Conservation (phyloP, 2,797 vertebrate species). For the Typhlichthys eigenmanni region DNA sequence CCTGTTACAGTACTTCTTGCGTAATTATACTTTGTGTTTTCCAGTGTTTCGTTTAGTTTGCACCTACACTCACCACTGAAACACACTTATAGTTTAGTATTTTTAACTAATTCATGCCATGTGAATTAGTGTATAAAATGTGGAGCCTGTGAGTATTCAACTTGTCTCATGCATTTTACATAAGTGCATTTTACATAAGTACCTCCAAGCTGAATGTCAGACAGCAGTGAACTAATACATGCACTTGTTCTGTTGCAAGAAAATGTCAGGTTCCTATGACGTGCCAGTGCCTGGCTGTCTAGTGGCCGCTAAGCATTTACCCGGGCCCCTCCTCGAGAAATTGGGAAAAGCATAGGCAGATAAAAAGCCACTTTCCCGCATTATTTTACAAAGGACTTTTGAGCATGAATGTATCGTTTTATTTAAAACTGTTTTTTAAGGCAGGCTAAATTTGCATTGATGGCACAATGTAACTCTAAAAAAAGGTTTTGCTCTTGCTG, state of each 20-base stretch:
- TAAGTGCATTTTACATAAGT: conserved; percentile 16
- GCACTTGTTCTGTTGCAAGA: conserved; percentile 1
- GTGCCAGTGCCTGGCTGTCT: conserved; percentile 2
- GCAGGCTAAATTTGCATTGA: background rate
- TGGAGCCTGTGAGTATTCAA: background rate
- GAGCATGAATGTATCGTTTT: background rate
- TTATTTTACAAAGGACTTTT: background rate
- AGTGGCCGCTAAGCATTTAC: background rate
- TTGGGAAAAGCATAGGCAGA: background rate
- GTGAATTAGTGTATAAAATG: background rate
- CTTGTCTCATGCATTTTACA: conserved; percentile 10
- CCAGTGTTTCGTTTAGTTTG: too few relatives aligned
- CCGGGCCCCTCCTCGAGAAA: conserved; percentile 2
- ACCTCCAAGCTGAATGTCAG: conserved; percentile 19
- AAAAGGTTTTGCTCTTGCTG: background rate
- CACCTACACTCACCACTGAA: conserved; percentile 2
- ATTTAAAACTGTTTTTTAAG: background rate
- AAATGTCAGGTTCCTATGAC: conserved; percentile 22
- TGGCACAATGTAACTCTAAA: background rate
- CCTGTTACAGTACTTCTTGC: too few relatives aligned
- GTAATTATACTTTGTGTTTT: too few relatives aligned
- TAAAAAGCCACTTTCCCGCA: background rate
- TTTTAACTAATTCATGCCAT: background rate
- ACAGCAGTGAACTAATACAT: conserved; percentile 23
- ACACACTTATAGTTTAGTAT: too few relatives aligned